Percentiles rank a stretch among this genome's conserved stretches.
These are phyloP conservation scores for Sclerurus mexicanus DNA, from an alignment of 2,113 vertebrate genomes.

Conservation along the genomic window DNA sequence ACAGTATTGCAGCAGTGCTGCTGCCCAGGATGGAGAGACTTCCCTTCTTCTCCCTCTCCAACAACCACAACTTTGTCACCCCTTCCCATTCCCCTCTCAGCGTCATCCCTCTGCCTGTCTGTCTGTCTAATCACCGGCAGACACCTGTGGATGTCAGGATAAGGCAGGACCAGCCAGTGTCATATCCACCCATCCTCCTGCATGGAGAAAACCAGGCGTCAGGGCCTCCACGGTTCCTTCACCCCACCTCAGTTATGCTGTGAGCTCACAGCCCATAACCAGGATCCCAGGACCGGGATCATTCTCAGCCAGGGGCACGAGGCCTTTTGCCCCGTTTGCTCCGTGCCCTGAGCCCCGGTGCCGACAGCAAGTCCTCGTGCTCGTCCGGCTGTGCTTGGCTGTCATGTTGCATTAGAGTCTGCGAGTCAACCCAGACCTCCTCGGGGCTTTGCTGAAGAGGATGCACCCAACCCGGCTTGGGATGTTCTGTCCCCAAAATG, in stretches of 20 bases:
- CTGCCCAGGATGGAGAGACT: background rate
- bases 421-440: background rate
- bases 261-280: background rate
- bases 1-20: background rate
- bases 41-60: background rate
- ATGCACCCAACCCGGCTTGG: background rate
- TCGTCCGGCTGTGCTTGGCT: background rate
- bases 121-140: background rate
- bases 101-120: background rate
- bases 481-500: background rate
- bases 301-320: background rate
- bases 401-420: background rate
- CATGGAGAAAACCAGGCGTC: background rate
- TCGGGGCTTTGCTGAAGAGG: background rate
- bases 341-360: background rate
- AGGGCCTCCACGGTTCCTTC: background rate
- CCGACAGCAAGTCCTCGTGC: background rate
- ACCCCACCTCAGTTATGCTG: background rate
- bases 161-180: background rate
- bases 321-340: background rate
- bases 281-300: fast-evolving
- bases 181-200: background rate
- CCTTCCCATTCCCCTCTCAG: background rate
- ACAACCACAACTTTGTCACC: background rate
- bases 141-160: background rate